Evolutionary conservation across 2,888 invertebrate species (phyloP).

Genomic region (Ennomos fuscantarius): DNA sequence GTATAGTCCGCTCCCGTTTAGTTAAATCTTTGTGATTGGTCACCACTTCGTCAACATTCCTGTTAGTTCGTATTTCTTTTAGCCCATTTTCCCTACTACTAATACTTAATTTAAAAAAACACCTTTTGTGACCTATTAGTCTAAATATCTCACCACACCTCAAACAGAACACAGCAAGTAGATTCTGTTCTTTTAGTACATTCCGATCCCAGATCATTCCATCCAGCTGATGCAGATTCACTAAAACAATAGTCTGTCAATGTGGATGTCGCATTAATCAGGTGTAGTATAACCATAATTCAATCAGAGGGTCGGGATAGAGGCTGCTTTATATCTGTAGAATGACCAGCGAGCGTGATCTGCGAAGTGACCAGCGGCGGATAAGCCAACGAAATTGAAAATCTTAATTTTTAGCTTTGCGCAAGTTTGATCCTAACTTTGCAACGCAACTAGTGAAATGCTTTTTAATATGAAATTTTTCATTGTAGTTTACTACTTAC

Average conservation of each 20-base stretch:
- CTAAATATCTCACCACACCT: not conserved
- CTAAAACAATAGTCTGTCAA: constrained; percentile 81
- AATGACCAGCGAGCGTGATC: constrained; percentile 66
- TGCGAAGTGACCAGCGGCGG: constrained; percentile 43
- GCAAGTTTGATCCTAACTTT: no score
- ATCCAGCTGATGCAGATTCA: constrained; percentile 72
- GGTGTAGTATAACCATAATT: constrained; percentile 81
- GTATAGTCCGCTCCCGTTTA: no score
- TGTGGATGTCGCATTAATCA: constrained; percentile 83
- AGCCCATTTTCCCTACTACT: no score
- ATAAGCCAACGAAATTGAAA: no score
- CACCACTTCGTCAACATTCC: no score
- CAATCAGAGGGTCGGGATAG: constrained; percentile 74
- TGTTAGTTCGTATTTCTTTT: no score
- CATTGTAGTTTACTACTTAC: no score
- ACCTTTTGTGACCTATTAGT: not conserved
- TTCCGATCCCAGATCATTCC: constrained; percentile 62
- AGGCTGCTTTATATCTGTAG: constrained; percentile 60
- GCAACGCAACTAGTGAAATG: no score
- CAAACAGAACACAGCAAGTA: constrained; percentile 32
- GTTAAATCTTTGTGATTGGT: no score
- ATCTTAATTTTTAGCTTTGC: no score
- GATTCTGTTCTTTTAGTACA: constrained; percentile 60
- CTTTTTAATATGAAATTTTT: no score
- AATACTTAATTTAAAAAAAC: not conserved